Conservation (phyloP, 2,888 invertebrate species). For the Netelia virgata region DNA sequence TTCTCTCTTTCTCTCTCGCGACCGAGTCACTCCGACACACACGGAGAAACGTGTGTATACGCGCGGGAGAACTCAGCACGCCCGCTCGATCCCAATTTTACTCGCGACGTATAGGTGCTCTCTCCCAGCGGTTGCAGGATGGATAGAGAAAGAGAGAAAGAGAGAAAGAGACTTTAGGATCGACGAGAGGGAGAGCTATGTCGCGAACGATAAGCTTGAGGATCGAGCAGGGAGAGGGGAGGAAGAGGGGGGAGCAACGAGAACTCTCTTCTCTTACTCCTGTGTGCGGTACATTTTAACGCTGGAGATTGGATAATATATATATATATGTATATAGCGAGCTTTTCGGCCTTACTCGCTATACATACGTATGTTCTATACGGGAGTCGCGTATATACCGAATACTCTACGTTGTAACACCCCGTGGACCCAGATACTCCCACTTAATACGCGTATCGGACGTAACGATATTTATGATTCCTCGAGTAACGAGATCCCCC, state of each 20-base stretch:
- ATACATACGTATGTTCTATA: conserved; percentile 4
- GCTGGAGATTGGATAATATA: conserved; percentile 5
- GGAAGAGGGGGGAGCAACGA: conserved; percentile 4
- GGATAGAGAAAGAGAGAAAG: conserved; percentile 14
- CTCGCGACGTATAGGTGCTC: conserved; percentile 58
- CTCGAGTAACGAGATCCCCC: background rate
- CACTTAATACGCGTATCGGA: conserved; percentile 29
- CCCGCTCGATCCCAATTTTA: conserved; percentile 64
- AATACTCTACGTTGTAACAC: background rate
- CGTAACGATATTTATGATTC: conserved; percentile 50
- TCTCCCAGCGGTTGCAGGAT: background rate
- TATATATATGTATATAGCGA: conserved; percentile 12
- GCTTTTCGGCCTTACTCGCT: conserved; percentile 12
- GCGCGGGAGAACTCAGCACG: conserved; percentile 25
- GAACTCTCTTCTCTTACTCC: background rate
- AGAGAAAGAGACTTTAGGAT: conserved; percentile 16
- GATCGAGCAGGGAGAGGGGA: conserved; percentile 9
- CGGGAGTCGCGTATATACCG: background rate
- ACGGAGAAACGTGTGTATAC: background rate
- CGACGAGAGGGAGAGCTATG: conserved; percentile 34
- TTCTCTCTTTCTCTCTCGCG: conserved; percentile 10
- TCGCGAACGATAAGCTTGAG: conserved; percentile 47
- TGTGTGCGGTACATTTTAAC: conserved; percentile 48
- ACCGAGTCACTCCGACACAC: background rate
- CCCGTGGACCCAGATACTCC: conserved; percentile 25